Conservation (phyloP, 2,113 vertebrate species). For the Odontophorus gujanensis region DNA sequence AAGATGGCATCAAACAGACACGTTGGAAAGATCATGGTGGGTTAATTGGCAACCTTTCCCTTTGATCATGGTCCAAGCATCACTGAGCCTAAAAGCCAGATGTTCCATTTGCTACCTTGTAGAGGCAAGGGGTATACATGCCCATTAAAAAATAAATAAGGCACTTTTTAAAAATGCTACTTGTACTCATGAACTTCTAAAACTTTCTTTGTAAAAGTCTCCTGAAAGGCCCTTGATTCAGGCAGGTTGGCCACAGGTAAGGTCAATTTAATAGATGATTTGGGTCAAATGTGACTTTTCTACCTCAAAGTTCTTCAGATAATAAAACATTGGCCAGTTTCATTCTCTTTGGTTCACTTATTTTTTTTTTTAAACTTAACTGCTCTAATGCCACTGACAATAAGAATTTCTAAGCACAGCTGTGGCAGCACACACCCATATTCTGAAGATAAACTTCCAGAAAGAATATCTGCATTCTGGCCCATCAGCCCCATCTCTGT, state of each 20-base stretch:
- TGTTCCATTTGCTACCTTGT: slow-evolving; percentile 42
- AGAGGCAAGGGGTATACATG: not conserved
- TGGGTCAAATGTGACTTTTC: not conserved
- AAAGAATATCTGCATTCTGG: not conserved
- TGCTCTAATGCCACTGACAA: not conserved
- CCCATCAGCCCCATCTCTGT: not conserved
- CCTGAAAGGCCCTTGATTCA: slow-evolving; percentile 29
- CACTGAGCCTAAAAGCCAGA: slow-evolving; percentile 42
- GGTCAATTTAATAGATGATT: slow-evolving; percentile 30
- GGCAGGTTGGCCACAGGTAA: not conserved
- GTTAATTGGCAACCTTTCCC: slow-evolving; percentile 61
- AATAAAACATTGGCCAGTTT: slow-evolving; percentile 31
- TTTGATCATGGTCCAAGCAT: slow-evolving; percentile 53
- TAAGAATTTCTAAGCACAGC: not conserved
- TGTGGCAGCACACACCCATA: not conserved
- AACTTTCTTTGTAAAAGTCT: slow-evolving; percentile 9
- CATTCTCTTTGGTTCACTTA: not conserved
- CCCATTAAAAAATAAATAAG: slow-evolving; percentile 28
- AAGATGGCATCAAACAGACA: slow-evolving; percentile 31
- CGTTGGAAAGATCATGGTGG: not conserved
- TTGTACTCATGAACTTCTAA: slow-evolving; percentile 11
- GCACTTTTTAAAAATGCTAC: slow-evolving; percentile 25
- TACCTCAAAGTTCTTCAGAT: slow-evolving; percentile 19
- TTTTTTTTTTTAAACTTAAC: slow-evolving; percentile 5
- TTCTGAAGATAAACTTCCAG: not conserved